Base-by-base conservation (phyloP, 2,113 vertebrate species). In the Beaufortia kweichowensis region DNA sequence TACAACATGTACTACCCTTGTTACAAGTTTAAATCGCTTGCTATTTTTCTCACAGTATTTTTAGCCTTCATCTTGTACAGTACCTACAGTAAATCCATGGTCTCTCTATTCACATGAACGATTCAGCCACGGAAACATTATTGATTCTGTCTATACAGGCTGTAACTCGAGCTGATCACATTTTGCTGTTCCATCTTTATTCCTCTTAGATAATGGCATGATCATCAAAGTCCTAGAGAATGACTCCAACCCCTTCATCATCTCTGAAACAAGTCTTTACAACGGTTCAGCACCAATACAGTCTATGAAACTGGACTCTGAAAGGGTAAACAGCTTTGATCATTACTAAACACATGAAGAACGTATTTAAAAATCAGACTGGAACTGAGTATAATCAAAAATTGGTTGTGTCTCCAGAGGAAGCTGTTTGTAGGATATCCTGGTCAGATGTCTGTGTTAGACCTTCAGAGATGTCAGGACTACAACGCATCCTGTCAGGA, bases 161-260 rank as follows among this genome's bases (percentile, higher is more conserved):
- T 61, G 3, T 21, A 19, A 21, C 15, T 53, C 4, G 12, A 46
- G n/a, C 15, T n/a, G 6, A 53, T 7, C 48, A 53, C 48, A 53
- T n/a, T 39, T n/a, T n/a, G 41, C 10, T 46, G 41, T 46, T 15
- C 14, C n/a, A 14, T 70, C 26, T 80, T 60, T 66, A 4, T 66
- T 71, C 41, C 28, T 64, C 60, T 23, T 81, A 93, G 92, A 90
- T 33, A 80, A 78, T 33, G 91, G 91, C 1, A 89, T 64, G 60
- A 90, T 92, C 67, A 86, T 91, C 72, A 93, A 93, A 81, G 81
- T 92, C 23, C 80, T 92, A 21, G 89, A 90, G 55, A 74, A 85
- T 10, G 87, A 83, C 3, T 84, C 82, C 2, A 79, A 88, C 77
- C 82, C 88, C 41, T 90, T 93, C 56, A 89, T 93, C 79, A 91